phyloP scores from a whole-genome alignment of 2,888 invertebrate species.

The Harpalus rufipes region DNA sequence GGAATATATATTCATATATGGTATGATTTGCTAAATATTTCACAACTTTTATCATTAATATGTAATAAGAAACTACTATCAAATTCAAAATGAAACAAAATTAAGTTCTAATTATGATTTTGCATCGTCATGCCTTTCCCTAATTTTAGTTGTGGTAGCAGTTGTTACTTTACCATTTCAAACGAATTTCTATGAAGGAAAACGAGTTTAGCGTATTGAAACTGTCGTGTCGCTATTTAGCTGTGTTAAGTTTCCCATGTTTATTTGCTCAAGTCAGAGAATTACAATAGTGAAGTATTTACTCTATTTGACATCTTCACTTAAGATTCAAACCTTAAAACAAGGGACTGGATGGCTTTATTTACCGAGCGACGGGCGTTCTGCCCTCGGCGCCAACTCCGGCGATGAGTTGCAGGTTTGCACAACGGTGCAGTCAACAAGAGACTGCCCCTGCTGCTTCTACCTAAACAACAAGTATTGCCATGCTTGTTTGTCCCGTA shows the following conservation, averaged over 20 bases:
- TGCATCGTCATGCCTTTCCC: conserved; percentile 22
- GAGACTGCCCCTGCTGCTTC: not conserved
- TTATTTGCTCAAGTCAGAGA: not conserved
- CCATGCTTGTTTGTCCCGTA: not conserved
- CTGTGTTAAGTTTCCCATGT: not conserved
- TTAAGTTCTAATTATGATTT: conserved; percentile 24
- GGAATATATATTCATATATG: no score
- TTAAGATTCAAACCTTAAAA: conserved; percentile 24
- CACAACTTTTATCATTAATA: no score
- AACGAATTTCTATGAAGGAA: not conserved
- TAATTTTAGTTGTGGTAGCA: conserved; percentile 5
- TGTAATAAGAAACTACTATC: no score
- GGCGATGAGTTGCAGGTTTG: not conserved
- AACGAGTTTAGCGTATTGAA: not conserved
- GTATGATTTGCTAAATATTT: no score
- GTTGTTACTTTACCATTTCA: not conserved
- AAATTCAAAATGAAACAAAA: not conserved
- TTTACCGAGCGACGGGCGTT: not conserved
- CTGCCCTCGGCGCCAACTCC: not conserved
- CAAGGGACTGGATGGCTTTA: conserved; percentile 15
- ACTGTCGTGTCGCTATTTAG: not conserved
- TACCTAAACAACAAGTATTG: not conserved
- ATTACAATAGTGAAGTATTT: conserved; percentile 41
- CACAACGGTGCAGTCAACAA: not conserved
- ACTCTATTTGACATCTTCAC: not conserved